Conservation (phyloP, 2,888 invertebrate genomes). For the Papilio protenor region DNA sequence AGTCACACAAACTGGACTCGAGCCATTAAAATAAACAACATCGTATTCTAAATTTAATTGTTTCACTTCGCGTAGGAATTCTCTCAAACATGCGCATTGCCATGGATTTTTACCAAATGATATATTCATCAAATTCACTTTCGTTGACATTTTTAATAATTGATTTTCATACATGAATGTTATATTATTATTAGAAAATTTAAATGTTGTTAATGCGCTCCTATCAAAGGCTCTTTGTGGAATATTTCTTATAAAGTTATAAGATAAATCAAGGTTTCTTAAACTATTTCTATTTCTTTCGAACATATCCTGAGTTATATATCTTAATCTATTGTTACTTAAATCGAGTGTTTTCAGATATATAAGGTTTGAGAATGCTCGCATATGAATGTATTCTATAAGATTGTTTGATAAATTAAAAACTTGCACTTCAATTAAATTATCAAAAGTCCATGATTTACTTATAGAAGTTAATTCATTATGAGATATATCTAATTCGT, state of each 20-base stretch:
- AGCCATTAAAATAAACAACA: constrained; percentile 57
- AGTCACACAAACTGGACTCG: constrained; percentile 61
- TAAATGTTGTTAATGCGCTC: constrained; percentile 45
- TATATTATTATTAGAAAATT: constrained; percentile 46
- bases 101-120: constrained; percentile 48
- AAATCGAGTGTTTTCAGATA: constrained; percentile 46
- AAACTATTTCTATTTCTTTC: constrained; percentile 44
- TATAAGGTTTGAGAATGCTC: constrained; percentile 17
- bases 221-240: constrained; percentile 40
- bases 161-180: constrained; percentile 47
- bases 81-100: constrained; percentile 48
- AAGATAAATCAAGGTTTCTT: constrained; percentile 46
- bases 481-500: constrained; percentile 18
- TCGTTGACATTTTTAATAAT: constrained; percentile 40
- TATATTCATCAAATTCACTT: constrained; percentile 44
- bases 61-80: constrained; percentile 47
- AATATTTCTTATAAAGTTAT: constrained; percentile 45
- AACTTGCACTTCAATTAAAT: not conserved
- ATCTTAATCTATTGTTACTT: constrained; percentile 45
- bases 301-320: constrained; percentile 45
- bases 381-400: constrained; percentile 29
- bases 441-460: constrained; percentile 12
- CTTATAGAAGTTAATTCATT: constrained; percentile 28
- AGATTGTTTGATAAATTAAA: constrained; percentile 28
- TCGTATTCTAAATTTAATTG: constrained; percentile 59